These are phyloP conservation scores for Anadara kagoshimensis DNA, from an alignment of 1,140 invertebrate species.

Conservation along the genomic window DNA sequence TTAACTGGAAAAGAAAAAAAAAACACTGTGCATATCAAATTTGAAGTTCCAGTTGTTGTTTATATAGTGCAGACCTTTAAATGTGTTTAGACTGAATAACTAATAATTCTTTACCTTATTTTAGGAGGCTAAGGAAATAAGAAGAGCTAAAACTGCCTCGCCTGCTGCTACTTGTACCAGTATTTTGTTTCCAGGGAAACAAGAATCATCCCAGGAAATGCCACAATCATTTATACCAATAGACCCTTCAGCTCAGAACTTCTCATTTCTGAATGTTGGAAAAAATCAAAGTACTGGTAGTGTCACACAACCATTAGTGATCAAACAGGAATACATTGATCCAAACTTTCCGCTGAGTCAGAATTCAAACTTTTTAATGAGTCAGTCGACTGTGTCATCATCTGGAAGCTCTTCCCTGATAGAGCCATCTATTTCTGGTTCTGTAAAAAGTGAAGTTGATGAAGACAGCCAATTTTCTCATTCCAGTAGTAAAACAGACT, in stretches of 20 bases:
- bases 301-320: constrained; percentile 2
- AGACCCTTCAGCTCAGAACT: too few relatives aligned
- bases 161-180: too few relatives aligned
- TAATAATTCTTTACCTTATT: constrained; percentile 5
- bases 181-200: too few relatives aligned
- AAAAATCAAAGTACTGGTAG: too few relatives aligned
- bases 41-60: too few relatives aligned
- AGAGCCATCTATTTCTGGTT: constrained; percentile 12
- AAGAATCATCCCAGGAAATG: too few relatives aligned
- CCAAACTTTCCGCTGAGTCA: constrained; percentile 27
- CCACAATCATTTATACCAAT: too few relatives aligned
- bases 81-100: too few relatives aligned
- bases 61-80: too few relatives aligned
- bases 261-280: too few relatives aligned
- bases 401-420: constrained; percentile 21
- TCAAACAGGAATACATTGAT: constrained; percentile 36
- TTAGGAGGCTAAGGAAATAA: constrained; percentile 61
- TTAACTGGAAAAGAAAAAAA: too few relatives aligned
- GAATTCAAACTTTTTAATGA: constrained; percentile 19
- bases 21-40: too few relatives aligned
- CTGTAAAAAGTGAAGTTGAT: constrained; percentile 38
- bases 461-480: constrained; percentile 56
- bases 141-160: constrained; percentile 41
- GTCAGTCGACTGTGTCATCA: constrained; percentile 23
- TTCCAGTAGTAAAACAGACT: constrained; percentile 41